These are phyloP conservation scores for Pyralis farinalis DNA, from an alignment of 2,888 invertebrate genomes.

Conservation along the genomic window DNA sequence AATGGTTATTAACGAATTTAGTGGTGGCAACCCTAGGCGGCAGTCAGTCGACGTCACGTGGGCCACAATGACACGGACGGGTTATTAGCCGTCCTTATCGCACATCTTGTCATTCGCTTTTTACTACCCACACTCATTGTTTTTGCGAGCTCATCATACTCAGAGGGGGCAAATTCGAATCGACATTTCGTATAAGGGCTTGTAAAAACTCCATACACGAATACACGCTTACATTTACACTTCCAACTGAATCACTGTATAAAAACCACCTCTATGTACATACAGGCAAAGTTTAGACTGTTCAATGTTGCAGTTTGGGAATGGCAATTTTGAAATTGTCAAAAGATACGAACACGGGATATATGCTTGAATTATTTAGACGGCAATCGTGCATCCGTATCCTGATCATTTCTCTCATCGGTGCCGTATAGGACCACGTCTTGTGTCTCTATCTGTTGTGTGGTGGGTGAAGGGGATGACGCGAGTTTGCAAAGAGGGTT, in stretches of 20 bases:
- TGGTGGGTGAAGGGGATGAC: slow-evolving; percentile 32
- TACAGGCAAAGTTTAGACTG: slow-evolving; percentile 15
- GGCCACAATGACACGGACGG: slow-evolving; percentile 20
- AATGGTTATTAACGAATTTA: too few species aligned
- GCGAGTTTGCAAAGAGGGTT: slow-evolving; percentile 25
- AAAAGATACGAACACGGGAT: slow-evolving; percentile 56
- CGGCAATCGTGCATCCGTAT: slow-evolving; percentile 73
- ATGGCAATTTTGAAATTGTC: slow-evolving; percentile 26
- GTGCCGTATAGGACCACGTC: slow-evolving; percentile 50
- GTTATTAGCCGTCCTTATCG: slow-evolving; percentile 60
- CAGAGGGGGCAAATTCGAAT: slow-evolving; percentile 59
- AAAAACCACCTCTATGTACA: slow-evolving; percentile 25
- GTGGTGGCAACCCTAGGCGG: background rate
- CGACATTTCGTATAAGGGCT: slow-evolving; percentile 74
- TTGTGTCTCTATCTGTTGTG: slow-evolving; percentile 31
- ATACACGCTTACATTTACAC: slow-evolving; percentile 4
- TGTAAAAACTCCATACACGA: slow-evolving; percentile 69
- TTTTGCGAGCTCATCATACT: slow-evolving; percentile 59
- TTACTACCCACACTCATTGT: slow-evolving; percentile 66
- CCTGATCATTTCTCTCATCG: slow-evolving; percentile 75
- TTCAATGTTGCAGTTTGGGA: background rate
- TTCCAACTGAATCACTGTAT: slow-evolving; percentile 2
- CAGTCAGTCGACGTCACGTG: slow-evolving; percentile 5
- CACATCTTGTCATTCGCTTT: slow-evolving; percentile 63
- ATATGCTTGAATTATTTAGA: slow-evolving; percentile 76